Conservation (phyloP, 35 echinoderm and acorn worm genomes). For the Lytechinus pictus region DNA sequence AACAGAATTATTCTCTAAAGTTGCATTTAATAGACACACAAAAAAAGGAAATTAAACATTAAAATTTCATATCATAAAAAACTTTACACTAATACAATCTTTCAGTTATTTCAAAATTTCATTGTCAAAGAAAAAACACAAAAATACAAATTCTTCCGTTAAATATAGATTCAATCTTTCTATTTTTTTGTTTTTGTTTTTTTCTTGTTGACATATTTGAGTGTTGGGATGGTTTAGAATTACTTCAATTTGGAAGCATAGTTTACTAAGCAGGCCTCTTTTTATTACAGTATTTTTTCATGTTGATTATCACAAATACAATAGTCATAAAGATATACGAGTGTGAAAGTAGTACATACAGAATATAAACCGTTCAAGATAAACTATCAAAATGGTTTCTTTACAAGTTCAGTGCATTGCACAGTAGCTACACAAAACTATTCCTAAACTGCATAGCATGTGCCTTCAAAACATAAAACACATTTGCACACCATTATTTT, state of each 20-base stretch:
- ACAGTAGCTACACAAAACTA: conserved; percentile 37
- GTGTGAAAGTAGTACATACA: conserved; percentile 42
- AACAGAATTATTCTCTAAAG: background rate
- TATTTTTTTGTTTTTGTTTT: conserved; percentile 13
- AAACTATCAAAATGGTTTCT: conserved; percentile 47
- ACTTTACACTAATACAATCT: conserved; percentile 34
- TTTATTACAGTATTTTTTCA: conserved; percentile 36
- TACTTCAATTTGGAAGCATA: conserved; percentile 55
- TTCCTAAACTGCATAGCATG: conserved; percentile 40
- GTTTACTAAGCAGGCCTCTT: conserved; percentile 45
- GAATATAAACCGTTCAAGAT: conserved; percentile 33
- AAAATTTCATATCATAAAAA: conserved; percentile 39
- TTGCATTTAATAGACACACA: conserved; percentile 36
- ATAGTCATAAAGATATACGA: conserved; percentile 32
- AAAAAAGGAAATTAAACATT: background rate
- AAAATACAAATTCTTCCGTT: conserved; percentile 46
- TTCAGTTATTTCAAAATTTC: conserved; percentile 57
- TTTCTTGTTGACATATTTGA: conserved; percentile 34
- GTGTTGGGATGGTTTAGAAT: conserved; percentile 49
- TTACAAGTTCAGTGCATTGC: conserved; percentile 37
- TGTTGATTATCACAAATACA: conserved; percentile 45
- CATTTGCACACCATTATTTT: conserved; percentile 17
- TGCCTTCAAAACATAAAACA: conserved; percentile 40
- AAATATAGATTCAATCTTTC: conserved; percentile 36
- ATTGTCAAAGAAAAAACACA: conserved; percentile 54